phyloP scores from a whole-genome alignment of 2,797 vertebrate genomes.

The Sebastes hubbsi region DNA sequence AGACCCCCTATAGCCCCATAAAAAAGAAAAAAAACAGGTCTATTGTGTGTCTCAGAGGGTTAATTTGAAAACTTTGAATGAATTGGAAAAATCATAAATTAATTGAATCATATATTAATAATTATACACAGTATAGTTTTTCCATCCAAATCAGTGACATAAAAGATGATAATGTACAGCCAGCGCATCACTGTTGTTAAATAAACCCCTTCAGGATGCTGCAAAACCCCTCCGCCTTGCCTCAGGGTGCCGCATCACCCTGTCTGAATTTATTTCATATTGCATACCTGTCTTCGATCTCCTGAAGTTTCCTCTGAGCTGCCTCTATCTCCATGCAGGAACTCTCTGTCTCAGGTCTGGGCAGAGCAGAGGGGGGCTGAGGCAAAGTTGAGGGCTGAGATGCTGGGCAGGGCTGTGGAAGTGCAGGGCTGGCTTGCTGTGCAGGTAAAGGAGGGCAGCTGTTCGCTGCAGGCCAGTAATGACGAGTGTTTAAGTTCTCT shows the following conservation, averaged over 20 bases:
- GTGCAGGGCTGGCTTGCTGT: slow-evolving; percentile 32
- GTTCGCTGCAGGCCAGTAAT: slow-evolving; percentile 54
- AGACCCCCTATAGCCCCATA: accelerated
- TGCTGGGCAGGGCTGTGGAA: slow-evolving; percentile 30
- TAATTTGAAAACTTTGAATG: no score
- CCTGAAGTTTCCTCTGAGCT: slow-evolving; percentile 82
- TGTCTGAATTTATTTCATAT: no score
- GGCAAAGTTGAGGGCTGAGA: slow-evolving; percentile 24
- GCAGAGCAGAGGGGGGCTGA: slow-evolving; percentile 21
- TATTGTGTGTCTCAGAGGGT: no score
- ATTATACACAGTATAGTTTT: no score
- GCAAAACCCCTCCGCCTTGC: no score
- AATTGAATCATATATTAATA: no score
- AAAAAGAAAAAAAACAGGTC: no score
- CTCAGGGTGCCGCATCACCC: accelerated
- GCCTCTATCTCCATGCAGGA: slow-evolving; percentile 84
- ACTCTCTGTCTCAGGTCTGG: slow-evolving; percentile 60
- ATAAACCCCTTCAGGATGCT: no score
- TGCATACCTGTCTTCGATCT: slow-evolving; percentile 84
- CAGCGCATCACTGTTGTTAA: accelerated
- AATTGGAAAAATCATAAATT: no score
- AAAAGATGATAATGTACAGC: no score
- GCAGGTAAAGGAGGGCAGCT: slow-evolving; percentile 28
- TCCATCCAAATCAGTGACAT: no score
- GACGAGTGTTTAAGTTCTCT: slow-evolving; percentile 27